Base-by-base conservation (phyloP, 2,113 vertebrate species). In the Pelodiscus sinensis region DNA sequence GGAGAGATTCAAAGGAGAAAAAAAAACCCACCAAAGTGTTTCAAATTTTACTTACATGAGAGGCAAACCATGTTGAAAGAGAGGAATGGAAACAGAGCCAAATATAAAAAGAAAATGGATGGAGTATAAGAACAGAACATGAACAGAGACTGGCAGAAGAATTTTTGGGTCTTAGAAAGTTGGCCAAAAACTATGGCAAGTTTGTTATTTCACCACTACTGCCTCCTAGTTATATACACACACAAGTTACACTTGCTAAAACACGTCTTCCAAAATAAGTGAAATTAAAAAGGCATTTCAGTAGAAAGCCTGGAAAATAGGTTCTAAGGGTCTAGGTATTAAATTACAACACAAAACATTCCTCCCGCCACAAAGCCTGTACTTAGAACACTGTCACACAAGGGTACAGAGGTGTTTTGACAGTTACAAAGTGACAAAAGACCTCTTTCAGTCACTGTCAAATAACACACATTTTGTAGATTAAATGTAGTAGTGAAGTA, bases 371-470 rank as follows among this genome's bases (percentile, higher is more conserved):
- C n/a, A 84, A 31, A n/a, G 38, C 90, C 93, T 96, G 52, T 11
- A 79, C 79, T 1, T 82, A 85, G 85, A 79, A 58, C 57, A 4
- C 4, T n/a, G 91, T 91, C 73, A 11, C 65, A 13, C 84, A 81
- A 60, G 84, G 19, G 71, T 88, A 85, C n/a, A 14, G 80, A 50
- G 83, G 0, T n/a, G 10, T 6, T 29, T 80, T 85, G 44, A 82
- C 73, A 93, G 27, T 12, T 92, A 79, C 29, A 71, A 6, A 82
- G 12, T 91, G 60, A 84, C 65, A 87, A 31, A 80, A 8, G 11
- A 62, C 60, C 54, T 89, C 57, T 62, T 60, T 65, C 93, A n/a
- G 90, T 81, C 92, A 95, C 68, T 95, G 75, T 86, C 85, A 94
- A 92, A 92, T 89, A 82, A 54, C 35, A 7, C 91, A 60, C 18